A percentile compares a stretch with the other conserved stretches of the same genome.
Evolutionary conservation across 2,113 vertebrate species (phyloP).

Genomic region (Protomyctophum bolini): DNA sequence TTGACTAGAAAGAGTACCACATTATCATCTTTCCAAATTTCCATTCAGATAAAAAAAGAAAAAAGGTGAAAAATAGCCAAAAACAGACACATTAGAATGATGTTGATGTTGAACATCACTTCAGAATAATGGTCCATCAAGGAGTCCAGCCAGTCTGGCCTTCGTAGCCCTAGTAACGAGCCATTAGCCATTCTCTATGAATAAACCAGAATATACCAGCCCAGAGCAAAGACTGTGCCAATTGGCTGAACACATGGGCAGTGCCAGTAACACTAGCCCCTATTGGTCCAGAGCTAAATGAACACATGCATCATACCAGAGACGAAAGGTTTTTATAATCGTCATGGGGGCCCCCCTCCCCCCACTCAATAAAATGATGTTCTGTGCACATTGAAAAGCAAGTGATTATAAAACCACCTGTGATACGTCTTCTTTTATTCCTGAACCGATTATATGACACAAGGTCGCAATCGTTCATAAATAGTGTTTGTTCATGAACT

Average conservation of each 20-base stretch:
- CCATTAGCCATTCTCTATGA: constrained; percentile 57
- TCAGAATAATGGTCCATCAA: constrained; percentile 32
- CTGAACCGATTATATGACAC: too few species aligned
- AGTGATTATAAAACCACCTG: too few species aligned
- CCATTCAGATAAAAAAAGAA: neutral
- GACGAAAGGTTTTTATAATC: too few species aligned
- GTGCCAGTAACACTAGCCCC: too few species aligned
- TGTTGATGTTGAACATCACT: constrained; percentile 29
- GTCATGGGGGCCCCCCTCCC: too few species aligned
- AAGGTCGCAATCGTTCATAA: too few species aligned
- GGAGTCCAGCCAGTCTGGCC: constrained; percentile 15
- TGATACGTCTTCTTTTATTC: too few species aligned
- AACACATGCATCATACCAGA: constrained; percentile 7
- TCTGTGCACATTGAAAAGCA: too few species aligned
- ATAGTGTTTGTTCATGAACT: too few species aligned
- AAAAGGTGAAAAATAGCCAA: constrained; percentile 27
- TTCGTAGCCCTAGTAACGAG: constrained; percentile 40
- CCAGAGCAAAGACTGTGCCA: constrained; percentile 5
- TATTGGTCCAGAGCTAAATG: neutral
- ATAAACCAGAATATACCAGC: constrained; percentile 54
- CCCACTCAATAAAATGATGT: too few species aligned
- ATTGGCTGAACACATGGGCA: neutral
- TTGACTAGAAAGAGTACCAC: neutral
- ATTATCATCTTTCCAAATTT: constrained; percentile 1
- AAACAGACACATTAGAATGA: constrained; percentile 21